Conservation (phyloP, 2,113 vertebrate genomes). For the Vimba vimba region DNA sequence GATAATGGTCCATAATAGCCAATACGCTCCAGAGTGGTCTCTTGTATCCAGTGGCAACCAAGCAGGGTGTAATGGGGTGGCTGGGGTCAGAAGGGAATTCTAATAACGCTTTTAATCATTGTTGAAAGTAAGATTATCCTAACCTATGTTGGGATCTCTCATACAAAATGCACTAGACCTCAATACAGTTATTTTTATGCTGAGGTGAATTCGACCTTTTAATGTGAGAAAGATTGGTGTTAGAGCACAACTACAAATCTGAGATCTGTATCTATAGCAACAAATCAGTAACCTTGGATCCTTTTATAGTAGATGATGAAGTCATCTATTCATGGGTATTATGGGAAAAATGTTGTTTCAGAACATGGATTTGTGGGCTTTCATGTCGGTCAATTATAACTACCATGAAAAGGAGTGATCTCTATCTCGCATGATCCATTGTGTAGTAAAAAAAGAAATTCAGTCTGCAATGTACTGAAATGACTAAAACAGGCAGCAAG, state of each 20-base stretch:
- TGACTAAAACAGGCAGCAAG: background rate
- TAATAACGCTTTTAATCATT: constrained; percentile 40
- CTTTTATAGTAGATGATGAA: constrained; percentile 24
- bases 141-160: constrained; percentile 19
- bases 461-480: background rate
- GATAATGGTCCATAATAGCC: constrained; percentile 36
- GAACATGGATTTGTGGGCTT: background rate
- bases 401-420: background rate
- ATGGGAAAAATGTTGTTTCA: background rate
- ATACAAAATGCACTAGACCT: constrained; percentile 24
- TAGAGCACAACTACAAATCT: constrained; percentile 43
- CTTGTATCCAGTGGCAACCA: constrained; percentile 46
- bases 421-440: background rate
- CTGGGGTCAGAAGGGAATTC: background rate
- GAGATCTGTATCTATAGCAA: constrained; percentile 60
- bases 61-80: background rate
- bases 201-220: constrained; percentile 48
- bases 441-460: background rate
- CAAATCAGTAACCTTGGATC: constrained; percentile 41
- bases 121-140: constrained; percentile 13
- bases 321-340: constrained; percentile 31
- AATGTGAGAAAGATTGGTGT: constrained; percentile 50
- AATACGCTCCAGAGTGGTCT: background rate
- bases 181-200: constrained; percentile 49
- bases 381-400: background rate